These are phyloP conservation scores for Amiota mariae DNA, from an alignment of 2,888 invertebrate species.

Conservation along the genomic window DNA sequence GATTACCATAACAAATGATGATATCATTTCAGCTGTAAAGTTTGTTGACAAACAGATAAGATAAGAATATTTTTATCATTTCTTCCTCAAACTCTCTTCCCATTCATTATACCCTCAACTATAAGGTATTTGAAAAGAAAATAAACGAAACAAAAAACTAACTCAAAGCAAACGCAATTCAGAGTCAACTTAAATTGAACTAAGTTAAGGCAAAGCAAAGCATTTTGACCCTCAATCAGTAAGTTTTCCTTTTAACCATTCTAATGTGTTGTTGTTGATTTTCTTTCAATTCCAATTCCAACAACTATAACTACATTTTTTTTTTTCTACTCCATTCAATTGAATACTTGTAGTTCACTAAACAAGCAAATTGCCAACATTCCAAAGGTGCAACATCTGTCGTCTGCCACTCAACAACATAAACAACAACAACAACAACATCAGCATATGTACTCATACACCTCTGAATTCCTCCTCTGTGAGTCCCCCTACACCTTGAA, in stretches of 20 bases:
- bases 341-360: conserved; percentile 8
- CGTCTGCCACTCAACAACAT: conserved; percentile 17
- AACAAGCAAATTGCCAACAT: conserved; percentile 58
- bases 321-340: conserved; percentile 13
- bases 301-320: conserved; percentile 17
- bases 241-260: conserved; percentile 45
- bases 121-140: no score
- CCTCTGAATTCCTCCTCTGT: neutral
- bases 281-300: conserved; percentile 25
- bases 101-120: no score
- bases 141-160: no score
- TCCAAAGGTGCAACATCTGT: conserved; percentile 44
- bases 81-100: no score
- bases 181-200: no score
- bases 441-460: conserved; percentile 40
- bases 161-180: no score
- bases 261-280: conserved; percentile 35
- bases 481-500: conserved; percentile 23
- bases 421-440: conserved; percentile 32
- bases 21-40: no score
- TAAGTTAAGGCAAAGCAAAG: neutral
- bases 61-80: no score
- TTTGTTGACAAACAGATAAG: no score
- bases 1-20: no score
- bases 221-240: conserved; percentile 33